Conservation (phyloP, 2,888 invertebrate species). For the Dorcus parallelipipedus region DNA sequence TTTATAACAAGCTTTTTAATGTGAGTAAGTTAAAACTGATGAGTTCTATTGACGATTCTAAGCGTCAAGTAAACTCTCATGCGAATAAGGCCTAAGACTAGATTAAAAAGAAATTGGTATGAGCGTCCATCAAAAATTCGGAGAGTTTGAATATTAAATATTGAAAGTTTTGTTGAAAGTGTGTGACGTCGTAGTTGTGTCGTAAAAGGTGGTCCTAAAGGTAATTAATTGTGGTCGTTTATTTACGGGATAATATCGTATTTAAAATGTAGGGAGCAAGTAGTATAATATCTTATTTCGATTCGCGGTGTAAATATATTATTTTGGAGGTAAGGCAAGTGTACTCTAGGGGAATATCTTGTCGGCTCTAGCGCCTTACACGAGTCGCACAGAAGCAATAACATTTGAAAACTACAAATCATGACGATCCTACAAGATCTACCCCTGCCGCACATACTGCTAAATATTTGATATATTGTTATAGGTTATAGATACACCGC, state of each 20-base stretch:
- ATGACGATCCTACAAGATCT: conserved; percentile 47
- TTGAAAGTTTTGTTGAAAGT: too few relatives aligned
- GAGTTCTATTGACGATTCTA: too few relatives aligned
- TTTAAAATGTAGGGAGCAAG: conserved; percentile 7
- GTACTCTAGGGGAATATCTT: conserved; percentile 24
- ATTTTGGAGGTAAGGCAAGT: conserved; percentile 25
- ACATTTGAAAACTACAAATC: conserved; percentile 49
- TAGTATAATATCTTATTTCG: conserved; percentile 10
- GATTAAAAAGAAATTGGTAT: too few relatives aligned
- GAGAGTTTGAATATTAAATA: too few relatives aligned
- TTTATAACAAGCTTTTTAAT: too few relatives aligned
- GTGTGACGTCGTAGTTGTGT: too few relatives aligned
- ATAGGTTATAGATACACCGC: conserved; percentile 23
- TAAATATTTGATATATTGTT: conserved; percentile 40
- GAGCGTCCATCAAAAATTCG: too few relatives aligned
- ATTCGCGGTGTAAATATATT: conserved; percentile 20
- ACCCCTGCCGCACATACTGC: conserved; percentile 29
- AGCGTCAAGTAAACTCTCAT: too few relatives aligned
- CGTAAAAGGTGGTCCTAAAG: too few relatives aligned
- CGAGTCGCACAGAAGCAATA: conserved; percentile 36
- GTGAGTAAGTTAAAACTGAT: too few relatives aligned
- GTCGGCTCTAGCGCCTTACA: conserved; percentile 19
- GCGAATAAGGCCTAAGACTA: too few relatives aligned
- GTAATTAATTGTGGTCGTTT: background rate
- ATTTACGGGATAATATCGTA: conserved; percentile 7